Evolutionary conservation across 2,888 invertebrate species (phyloP).

Genomic region (Pterobdella sp.): DNA sequence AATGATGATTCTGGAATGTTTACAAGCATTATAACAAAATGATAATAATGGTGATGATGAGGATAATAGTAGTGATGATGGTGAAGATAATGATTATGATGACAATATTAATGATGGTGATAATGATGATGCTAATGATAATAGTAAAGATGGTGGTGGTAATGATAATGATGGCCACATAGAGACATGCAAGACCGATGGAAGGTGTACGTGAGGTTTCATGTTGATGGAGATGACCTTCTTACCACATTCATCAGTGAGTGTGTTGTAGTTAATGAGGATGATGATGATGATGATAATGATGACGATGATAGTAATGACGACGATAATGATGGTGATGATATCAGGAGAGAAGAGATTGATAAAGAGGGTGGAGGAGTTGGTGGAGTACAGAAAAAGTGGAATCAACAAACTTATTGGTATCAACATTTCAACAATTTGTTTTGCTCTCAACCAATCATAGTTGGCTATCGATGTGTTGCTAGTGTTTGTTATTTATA

Average conservation of each 20-base stretch:
- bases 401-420: constrained; percentile 15
- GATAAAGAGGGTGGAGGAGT: constrained; percentile 6
- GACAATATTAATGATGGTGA: too few species aligned
- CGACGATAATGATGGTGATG: constrained; percentile 9
- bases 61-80: too few species aligned
- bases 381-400: constrained; percentile 17
- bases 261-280: too few species aligned
- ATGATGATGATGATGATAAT: constrained; percentile 13
- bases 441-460: too few species aligned
- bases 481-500: constrained; percentile 5
- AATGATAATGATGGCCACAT: neutral
- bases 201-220: constrained; percentile 19
- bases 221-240: constrained; percentile 7
- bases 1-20: too few species aligned
- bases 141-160: neutral
- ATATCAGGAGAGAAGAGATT: constrained; percentile 16
- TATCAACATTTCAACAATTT: too few species aligned
- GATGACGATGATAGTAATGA: constrained; percentile 9
- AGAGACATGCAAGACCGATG: constrained; percentile 21
- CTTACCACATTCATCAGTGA: constrained; percentile 11
- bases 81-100: too few species aligned
- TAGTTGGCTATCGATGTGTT: too few species aligned
- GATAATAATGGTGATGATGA: too few species aligned
- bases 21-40: too few species aligned
- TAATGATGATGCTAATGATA: constrained; percentile 19